Evolutionary conservation across 2,113 vertebrate genomes (phyloP).

Genomic region (Sciurus niger): DNA sequence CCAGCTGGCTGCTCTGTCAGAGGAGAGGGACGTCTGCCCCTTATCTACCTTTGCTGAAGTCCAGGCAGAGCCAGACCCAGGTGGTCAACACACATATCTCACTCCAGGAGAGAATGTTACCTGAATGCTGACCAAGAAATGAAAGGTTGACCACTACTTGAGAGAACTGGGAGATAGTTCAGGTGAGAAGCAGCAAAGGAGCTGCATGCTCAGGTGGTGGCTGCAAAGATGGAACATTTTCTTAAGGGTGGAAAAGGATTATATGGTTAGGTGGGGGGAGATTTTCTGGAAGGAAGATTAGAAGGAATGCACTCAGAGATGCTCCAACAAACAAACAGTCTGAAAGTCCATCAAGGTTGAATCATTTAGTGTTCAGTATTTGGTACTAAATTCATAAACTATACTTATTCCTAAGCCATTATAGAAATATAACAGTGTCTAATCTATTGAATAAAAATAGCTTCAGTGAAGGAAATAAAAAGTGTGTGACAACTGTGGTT

Average conservation of each 20-base stretch:
- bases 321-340: not conserved
- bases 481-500: not conserved
- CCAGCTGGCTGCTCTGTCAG: not conserved
- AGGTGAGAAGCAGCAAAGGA: not conserved
- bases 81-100: not conserved
- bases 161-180: too few species aligned
- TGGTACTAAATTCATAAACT: not conserved
- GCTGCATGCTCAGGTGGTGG: not conserved
- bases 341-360: not conserved
- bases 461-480: not conserved
- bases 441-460: not conserved
- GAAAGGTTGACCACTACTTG: not conserved
- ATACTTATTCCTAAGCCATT: not conserved
- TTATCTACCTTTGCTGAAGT: not conserved
- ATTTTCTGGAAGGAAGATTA: not conserved
- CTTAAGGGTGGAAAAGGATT: not conserved
- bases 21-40: not conserved
- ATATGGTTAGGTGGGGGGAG: not conserved
- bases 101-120: not conserved
- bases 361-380: not conserved
- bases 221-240: not conserved
- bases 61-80: not conserved
- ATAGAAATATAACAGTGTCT: not conserved
- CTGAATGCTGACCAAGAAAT: not conserved
- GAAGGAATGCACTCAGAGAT: not conserved